Percentiles rank a stretch among this genome's conserved stretches.
Evolutionary conservation across 2,113 vertebrate species (phyloP).

Genomic region (Mormyrus iriodes): DNA sequence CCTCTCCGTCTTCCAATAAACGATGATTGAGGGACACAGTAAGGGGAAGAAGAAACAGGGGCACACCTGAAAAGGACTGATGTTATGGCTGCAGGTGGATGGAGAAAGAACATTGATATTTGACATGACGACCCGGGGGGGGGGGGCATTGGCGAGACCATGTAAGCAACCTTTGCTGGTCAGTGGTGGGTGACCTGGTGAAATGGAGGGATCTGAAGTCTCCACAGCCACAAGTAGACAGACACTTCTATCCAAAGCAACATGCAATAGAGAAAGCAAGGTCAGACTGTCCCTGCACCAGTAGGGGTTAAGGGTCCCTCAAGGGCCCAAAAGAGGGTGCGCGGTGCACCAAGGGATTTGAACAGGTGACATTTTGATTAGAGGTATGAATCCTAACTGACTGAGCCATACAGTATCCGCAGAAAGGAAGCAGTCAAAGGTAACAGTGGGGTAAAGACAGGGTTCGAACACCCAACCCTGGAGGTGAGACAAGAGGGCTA

Average conservation of each 20-base stretch:
- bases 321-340: not conserved
- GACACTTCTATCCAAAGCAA: not conserved
- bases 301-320: not conserved
- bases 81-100: not conserved
- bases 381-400: not conserved
- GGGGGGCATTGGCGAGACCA: not conserved
- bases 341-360: not conserved
- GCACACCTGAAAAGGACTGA: not conserved
- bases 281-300: not conserved
- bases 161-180: not conserved
- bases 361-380: not conserved
- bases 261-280: not conserved
- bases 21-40: not conserved
- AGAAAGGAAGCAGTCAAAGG: not conserved
- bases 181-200: not conserved
- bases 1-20: conserved; percentile 18
- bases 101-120: not conserved
- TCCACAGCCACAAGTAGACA: not conserved
- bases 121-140: not conserved
- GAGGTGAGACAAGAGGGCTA: not conserved
- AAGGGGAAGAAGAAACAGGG: not conserved
- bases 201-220: not conserved
- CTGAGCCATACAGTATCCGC: not conserved
- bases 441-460: not conserved
- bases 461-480: not conserved